Percentiles rank a stretch among this genome's conserved stretches.
Evolutionary conservation across 1,140 invertebrate species (phyloP).

Genomic region (Lamellibrachia luymesi): DNA sequence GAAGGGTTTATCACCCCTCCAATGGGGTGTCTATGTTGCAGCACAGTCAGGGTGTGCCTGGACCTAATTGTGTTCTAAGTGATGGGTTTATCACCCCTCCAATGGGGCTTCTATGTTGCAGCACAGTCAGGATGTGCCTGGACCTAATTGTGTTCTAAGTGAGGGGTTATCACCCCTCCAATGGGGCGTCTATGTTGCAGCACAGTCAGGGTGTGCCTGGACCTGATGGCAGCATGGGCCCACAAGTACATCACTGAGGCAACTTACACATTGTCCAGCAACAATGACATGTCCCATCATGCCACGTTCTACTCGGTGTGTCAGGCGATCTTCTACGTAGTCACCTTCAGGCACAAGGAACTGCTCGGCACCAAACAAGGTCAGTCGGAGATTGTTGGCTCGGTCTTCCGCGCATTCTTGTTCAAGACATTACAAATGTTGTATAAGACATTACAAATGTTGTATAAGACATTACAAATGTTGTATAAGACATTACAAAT

Average conservation of each 20-base stretch:
- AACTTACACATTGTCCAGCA: conserved; percentile 59
- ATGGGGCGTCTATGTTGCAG: no score
- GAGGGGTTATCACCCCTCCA: no score
- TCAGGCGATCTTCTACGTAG: conserved; percentile 86
- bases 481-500: neutral
- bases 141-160: neutral
- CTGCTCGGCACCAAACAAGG: conserved; percentile 65
- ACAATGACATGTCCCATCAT: conserved; percentile 66
- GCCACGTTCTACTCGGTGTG: conserved; percentile 85
- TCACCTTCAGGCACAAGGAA: conserved; percentile 83
- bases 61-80: neutral
- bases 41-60: neutral
- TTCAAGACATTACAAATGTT: neutral
- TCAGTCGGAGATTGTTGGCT: conserved; percentile 27
- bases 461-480: neutral
- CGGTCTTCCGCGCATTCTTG: neutral
- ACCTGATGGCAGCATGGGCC: conserved; percentile 70
- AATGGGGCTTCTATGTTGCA: neutral
- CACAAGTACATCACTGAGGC: conserved; percentile 70
- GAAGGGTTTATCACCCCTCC: neutral
- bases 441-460: neutral
- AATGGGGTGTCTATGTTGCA: neutral
- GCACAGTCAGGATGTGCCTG: neutral
- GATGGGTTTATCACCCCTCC: neutral
- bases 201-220: conserved; percentile 52